Base-by-base conservation (phyloP, 2,888 invertebrate genomes). In the Plutella xylostella region DNA sequence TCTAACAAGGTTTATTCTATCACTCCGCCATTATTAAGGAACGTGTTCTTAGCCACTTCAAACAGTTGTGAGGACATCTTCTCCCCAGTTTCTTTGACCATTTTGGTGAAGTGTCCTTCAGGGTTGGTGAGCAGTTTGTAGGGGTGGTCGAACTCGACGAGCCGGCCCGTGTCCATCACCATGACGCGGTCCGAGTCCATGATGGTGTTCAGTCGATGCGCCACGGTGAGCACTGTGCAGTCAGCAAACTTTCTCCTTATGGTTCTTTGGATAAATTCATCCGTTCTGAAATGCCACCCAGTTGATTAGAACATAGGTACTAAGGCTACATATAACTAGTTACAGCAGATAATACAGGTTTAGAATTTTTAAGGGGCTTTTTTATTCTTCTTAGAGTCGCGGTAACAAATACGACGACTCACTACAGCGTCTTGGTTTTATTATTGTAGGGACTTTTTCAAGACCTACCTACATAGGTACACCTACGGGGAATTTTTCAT, bases 161-260 rank as follows among this genome's bases (percentile, higher is more conserved):
- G 87, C 15, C 78, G 71, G 1, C 97, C 97, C 5, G 89, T 87
- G 61, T 94, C 92, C 89, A 97, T 91, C 1, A 96, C 95, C 63
- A 96, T 85, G 15, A 96, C 91, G 48, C 91, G 87, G 76, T 96
- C 94, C 0, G 93, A 94, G 72, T 97, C 96, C 91, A 97, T 96
- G 51, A 97, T 92, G 1, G 96, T 97, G 67, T 96, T 91, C 21
- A 97, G 84, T 34, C 97, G 87, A 75, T 97, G 96, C 4, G 96
- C 96, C 28, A 97, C 94, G 0, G 96, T 96, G 33, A 97, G 73
- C 7, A 97, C 95, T 0, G 96, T 95, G 69, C 94, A 96, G 17
- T 90, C 78, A 12, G 86, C 85, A 65, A 96, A 96, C 60, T 92
- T 91, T 33, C 84, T 85, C 45, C 94, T 85, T 46, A 96, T 94